Conservation (phyloP, 2,888 invertebrate genomes). For the Drosophila leonis region DNA sequence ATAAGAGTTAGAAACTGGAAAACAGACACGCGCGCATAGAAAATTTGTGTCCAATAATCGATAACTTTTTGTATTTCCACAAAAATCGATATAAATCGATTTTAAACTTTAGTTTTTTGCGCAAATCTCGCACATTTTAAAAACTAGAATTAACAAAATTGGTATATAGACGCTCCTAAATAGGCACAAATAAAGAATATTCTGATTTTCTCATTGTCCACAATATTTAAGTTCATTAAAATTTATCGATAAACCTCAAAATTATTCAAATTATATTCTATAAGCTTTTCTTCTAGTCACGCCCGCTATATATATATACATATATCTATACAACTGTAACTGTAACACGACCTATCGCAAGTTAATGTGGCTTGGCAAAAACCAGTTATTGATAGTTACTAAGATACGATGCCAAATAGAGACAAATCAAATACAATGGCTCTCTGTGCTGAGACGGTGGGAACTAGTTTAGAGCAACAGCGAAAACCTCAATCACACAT, state of each 20-base stretch:
- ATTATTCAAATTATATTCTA: neutral
- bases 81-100: too few species aligned
- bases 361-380: constrained; percentile 9
- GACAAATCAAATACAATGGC: constrained; percentile 32
- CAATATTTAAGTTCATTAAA: neutral
- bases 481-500: constrained; percentile 10
- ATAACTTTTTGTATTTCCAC: too few species aligned
- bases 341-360: constrained; percentile 13
- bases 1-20: too few species aligned
- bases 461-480: constrained; percentile 43
- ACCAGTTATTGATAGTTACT: constrained; percentile 25
- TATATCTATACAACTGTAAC: neutral
- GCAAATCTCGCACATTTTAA: too few species aligned
- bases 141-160: too few species aligned
- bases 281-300: neutral
- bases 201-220: too few species aligned
- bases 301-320: neutral
- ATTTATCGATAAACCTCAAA: too few species aligned
- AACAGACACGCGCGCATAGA: too few species aligned
- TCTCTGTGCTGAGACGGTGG: constrained; percentile 14
- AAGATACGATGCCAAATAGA: constrained; percentile 12
- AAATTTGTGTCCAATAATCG: too few species aligned
- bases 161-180: too few species aligned
- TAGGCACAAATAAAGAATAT: too few species aligned
- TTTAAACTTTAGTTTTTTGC: too few species aligned